Evolutionary conservation across 1,140 invertebrate species (phyloP).

Genomic region (Drosophila mayri): DNA sequence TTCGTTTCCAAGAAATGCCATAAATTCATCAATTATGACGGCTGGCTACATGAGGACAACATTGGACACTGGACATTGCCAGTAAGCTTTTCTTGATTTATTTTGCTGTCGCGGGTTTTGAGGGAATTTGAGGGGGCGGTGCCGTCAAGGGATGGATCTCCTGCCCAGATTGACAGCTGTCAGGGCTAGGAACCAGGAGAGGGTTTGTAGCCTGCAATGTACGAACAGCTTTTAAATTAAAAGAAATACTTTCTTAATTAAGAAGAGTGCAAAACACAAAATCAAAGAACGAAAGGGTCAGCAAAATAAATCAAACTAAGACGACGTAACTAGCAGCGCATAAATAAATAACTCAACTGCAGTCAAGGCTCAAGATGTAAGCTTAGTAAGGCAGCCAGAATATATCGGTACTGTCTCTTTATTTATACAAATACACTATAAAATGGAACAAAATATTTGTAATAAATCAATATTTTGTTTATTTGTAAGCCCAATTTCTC

Average conservation of each 20-base stretch:
- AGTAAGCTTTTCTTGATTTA: background rate
- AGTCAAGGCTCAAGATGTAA: background rate
- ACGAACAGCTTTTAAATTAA: constrained; percentile 26
- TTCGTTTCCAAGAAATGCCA: constrained; percentile 70
- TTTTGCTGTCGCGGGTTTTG: background rate
- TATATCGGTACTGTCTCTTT: background rate
- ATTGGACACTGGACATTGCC: constrained; percentile 36
- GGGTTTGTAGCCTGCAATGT: constrained; percentile 11
- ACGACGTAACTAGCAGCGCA: background rate
- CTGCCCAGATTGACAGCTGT: constrained; percentile 67
- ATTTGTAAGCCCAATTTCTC: background rate
- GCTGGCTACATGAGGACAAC: constrained; percentile 61
- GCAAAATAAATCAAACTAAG: constrained; percentile 20
- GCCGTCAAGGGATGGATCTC: constrained; percentile 13
- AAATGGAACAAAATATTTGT: background rate
- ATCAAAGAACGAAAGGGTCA: background rate
- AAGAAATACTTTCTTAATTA: constrained; percentile 38
- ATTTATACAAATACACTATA: background rate
- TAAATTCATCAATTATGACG: constrained; percentile 83
- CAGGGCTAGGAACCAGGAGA: constrained; percentile 18
- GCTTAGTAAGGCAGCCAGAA: background rate
- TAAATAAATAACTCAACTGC: background rate
- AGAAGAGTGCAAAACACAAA: constrained; percentile 1
- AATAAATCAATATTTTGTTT: background rate
- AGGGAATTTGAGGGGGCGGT: constrained; percentile 7